Conservation (phyloP, 2,888 invertebrate species). For the Pachydiplax longipennis region DNA sequence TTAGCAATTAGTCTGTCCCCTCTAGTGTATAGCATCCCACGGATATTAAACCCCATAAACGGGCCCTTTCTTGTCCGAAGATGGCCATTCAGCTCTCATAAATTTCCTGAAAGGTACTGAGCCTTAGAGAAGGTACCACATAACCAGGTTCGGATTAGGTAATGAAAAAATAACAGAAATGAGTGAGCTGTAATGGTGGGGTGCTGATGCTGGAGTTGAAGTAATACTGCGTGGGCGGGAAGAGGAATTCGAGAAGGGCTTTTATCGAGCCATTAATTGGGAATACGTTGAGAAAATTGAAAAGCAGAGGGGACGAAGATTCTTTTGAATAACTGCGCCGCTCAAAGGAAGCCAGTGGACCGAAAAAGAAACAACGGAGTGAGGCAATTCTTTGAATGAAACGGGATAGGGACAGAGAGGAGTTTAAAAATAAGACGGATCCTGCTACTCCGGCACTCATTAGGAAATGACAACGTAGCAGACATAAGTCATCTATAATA, state of each 20-base stretch:
- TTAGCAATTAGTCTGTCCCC: too few species aligned
- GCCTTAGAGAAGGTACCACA: too few species aligned
- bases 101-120: too few species aligned
- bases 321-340: background rate
- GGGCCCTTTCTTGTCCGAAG: too few species aligned
- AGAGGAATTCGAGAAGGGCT: background rate
- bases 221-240: background rate
- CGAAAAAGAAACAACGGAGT: background rate
- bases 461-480: background rate
- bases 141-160: too few species aligned
- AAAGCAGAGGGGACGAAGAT: background rate
- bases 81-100: too few species aligned
- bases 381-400: background rate
- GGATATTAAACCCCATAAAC: too few species aligned
- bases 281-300: background rate
- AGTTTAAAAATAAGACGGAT: background rate
- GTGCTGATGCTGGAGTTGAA: background rate
- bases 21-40: too few species aligned
- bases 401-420: background rate
- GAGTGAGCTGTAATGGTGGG: too few species aligned
- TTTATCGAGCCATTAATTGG: background rate
- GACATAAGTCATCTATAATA: background rate
- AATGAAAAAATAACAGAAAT: too few species aligned
- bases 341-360: background rate
- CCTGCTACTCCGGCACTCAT: background rate